phyloP scores from a whole-genome alignment of 2,797 vertebrate genomes.

The Amblyopsis hoosieri region DNA sequence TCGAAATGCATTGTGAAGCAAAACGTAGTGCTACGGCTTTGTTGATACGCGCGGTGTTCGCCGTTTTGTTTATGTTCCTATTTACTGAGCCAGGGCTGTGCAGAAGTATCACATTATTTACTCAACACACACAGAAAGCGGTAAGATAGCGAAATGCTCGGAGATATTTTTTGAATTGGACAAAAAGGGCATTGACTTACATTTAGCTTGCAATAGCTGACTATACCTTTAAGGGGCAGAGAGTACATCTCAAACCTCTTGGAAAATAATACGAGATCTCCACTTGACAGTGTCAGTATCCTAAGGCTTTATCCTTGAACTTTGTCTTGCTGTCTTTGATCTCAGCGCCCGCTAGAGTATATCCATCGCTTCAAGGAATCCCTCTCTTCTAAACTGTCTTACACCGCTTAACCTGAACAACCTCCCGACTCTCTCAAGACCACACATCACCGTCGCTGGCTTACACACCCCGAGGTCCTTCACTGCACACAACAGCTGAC shows the following conservation, averaged over 20 bases:
- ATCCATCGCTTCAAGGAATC: slow-evolving; percentile 30
- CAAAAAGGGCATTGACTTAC: too few species aligned
- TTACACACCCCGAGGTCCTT: not conserved
- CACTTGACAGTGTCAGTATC: slow-evolving; percentile 8
- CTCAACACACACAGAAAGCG: too few species aligned
- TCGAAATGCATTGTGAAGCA: too few species aligned
- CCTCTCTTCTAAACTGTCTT: slow-evolving; percentile 30
- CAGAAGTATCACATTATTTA: too few species aligned
- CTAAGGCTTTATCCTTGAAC: slow-evolving; percentile 21
- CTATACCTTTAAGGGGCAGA: not conserved
- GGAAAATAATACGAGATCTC: slow-evolving; percentile 22
- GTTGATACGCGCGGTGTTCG: too few species aligned
- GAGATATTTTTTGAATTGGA: too few species aligned
- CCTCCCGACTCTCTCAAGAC: not conserved
- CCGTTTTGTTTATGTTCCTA: too few species aligned
- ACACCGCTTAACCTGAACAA: slow-evolving; percentile 8
- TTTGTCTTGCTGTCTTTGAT: slow-evolving; percentile 28
- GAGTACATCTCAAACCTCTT: not conserved
- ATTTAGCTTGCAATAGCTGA: too few species aligned
- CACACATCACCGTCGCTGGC: not conserved
- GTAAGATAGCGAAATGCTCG: too few species aligned
- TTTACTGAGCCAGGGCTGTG: too few species aligned
- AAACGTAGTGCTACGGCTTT: too few species aligned
- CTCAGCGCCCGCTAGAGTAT: slow-evolving; percentile 29
- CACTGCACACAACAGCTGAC: not conserved